Conservation (phyloP, 2,888 invertebrate species). For the Drosophila anomalata region DNA sequence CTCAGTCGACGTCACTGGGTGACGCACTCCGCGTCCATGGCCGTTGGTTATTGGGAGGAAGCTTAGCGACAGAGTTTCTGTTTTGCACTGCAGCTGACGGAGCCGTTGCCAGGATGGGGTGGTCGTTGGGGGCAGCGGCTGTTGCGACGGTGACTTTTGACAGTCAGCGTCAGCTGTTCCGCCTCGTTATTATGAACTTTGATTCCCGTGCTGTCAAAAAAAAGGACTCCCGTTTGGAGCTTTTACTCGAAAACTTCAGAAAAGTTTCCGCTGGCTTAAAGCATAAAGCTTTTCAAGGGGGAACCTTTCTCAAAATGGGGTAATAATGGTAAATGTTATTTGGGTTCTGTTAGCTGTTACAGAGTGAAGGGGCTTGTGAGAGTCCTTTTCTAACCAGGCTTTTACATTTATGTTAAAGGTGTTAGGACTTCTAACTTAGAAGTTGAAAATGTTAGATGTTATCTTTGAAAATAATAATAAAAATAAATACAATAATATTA, state of each 20-base stretch:
- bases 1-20: conserved; percentile 64
- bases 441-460: too few species aligned
- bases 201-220: conserved; percentile 44
- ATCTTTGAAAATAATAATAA: not conserved
- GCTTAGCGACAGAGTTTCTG: conserved; percentile 47
- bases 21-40: conserved; percentile 65
- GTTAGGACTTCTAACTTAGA: not conserved
- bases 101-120: conserved; percentile 3
- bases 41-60: conserved; percentile 7
- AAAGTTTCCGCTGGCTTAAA: not conserved
- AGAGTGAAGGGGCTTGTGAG: not conserved
- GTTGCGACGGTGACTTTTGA: conserved; percentile 49
- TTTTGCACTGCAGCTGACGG: conserved; percentile 57
- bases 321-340: conserved; percentile 24
- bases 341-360: not conserved
- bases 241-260: not conserved
- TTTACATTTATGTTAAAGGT: not conserved
- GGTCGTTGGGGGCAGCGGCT: not conserved
- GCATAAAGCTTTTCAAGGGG: not conserved
- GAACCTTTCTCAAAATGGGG: conserved; percentile 4
- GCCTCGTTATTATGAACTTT: conserved; percentile 13
- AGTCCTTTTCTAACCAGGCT: not conserved
- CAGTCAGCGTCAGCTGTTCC: conserved; percentile 53
- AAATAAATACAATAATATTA: not conserved
- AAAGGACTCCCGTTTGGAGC: not conserved